Evolutionary conservation across 1,140 invertebrate genomes (phyloP), one percentile per base, ranked within the genome.

Genomic region (Halotydeus destructor): DNA sequence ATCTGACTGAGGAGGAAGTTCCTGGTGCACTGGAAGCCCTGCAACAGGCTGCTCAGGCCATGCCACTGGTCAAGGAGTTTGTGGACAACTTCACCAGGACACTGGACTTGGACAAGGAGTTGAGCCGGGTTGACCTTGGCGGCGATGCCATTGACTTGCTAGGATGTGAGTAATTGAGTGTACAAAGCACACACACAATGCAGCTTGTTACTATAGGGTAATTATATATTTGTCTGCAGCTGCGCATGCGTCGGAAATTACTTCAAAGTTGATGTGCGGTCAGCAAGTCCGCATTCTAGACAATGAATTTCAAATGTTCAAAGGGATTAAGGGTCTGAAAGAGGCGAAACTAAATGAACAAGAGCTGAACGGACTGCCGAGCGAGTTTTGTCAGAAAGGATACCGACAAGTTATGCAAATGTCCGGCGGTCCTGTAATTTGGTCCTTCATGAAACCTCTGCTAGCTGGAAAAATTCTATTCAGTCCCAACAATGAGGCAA

Each of bases 361-460:
- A 25, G 53, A 54, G 33, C 6, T 52, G 14, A 27, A 46, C 24
- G 32, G 38, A 19, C 38, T 54, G 4, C 41, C 44, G 33, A 49
- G 48, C 45, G 49, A 55, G 2, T 59, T 62, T 30, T 63, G 61
- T 44, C 48, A 51, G 18, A 41, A 57, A 34, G 48, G 61, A 27
- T 63, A 61, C 40, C 33, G 52, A 38, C 46, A 51, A 5, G 54
- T 62, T 18, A 51, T 52, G 43, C 45, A 52, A 21, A 48, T 53
- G 30, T 19, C 44, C 21, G 50, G 45, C 3, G 62, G 62, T 8
- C 47, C 56, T 4, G 54, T 63, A 3, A 49, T 62, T n/a, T 63
- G 60, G 62, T 48, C 54, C 3, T 63, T 59, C 41, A 23, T 63
- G 3, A 63, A 64, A 49, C 62, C 61, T 9, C 48, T 64, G 11